These are phyloP conservation scores for Cynodonichthys magdalenae DNA, from an alignment of 2,797 vertebrate species.

Conservation along the genomic window DNA sequence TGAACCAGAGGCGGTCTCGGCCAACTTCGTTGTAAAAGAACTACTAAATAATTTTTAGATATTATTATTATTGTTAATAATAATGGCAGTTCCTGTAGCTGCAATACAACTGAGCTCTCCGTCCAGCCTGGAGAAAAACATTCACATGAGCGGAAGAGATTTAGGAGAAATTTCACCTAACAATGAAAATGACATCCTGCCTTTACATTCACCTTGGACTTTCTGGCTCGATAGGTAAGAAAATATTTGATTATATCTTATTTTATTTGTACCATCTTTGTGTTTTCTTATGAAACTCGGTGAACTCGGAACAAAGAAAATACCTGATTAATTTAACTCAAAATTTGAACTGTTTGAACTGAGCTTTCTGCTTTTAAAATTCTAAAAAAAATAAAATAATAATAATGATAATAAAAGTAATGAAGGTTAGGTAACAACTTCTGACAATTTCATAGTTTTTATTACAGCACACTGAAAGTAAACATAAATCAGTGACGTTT, in stretches of 20 bases:
- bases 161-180: slow-evolving; percentile 66
- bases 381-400: too few species aligned
- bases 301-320: slow-evolving; percentile 51
- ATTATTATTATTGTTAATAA: slow-evolving; percentile 14
- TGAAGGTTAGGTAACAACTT: too few species aligned
- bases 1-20: slow-evolving; percentile 7
- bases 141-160: slow-evolving; percentile 75
- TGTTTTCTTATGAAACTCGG: neutral
- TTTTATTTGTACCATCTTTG: neutral
- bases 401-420: too few species aligned
- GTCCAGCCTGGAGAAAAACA: slow-evolving; percentile 74
- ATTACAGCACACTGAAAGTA: too few species aligned
- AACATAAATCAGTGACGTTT: neutral
- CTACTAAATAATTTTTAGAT: slow-evolving; percentile 1
- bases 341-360: too few species aligned
- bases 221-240: slow-evolving; percentile 95
- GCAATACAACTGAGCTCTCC: slow-evolving; percentile 72
- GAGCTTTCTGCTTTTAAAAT: too few species aligned
- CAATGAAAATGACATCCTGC: slow-evolving; percentile 76
- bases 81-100: slow-evolving; percentile 81
- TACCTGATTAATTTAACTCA: too few species aligned
- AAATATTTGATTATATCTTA: neutral
- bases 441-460: too few species aligned
- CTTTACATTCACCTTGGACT: slow-evolving; percentile 91
- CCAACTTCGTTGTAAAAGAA: slow-evolving; percentile 2